phyloP scores from a whole-genome alignment of 2,888 invertebrate species.

The Prosopocoilus inquinatus region DNA sequence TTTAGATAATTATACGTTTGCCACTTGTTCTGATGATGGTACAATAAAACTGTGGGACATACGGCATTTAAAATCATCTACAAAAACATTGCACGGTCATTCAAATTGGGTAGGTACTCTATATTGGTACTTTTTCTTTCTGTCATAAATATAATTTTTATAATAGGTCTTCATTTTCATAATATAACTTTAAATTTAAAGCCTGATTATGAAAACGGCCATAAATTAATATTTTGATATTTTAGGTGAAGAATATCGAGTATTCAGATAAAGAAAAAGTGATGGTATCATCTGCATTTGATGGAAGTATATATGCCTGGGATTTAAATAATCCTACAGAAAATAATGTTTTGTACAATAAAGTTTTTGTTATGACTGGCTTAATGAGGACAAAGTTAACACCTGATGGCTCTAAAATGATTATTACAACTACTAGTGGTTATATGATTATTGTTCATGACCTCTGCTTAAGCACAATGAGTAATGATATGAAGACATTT shows the following conservation, averaged over 20 bases:
- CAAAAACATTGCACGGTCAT: conserved; percentile 79
- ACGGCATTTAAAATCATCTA: conserved; percentile 75
- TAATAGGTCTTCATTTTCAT: too few relatives aligned
- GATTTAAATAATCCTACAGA: conserved; percentile 86
- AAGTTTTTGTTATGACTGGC: conserved; percentile 81
- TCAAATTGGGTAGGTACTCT: conserved; percentile 73
- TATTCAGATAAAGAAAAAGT: conserved; percentile 81
- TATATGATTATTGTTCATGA: conserved; percentile 88
- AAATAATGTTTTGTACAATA: conserved; percentile 71
- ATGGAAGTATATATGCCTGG: conserved; percentile 93
- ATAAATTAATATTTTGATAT: conserved; percentile 3
- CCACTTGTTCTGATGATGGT: conserved; percentile 91
- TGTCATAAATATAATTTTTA: too few relatives aligned
- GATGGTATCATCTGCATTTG: conserved; percentile 88
- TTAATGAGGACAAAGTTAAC: conserved; percentile 85
- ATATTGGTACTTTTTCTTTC: background rate
- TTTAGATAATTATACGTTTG: conserved; percentile 82
- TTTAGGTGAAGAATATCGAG: conserved; percentile 82
- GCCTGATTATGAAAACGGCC: too few relatives aligned
- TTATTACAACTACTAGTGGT: conserved; percentile 88
- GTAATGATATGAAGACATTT: conserved; percentile 79
- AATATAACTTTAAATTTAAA: too few relatives aligned
- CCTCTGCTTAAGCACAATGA: conserved; percentile 75
- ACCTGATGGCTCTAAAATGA: conserved; percentile 82
- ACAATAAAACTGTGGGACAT: conserved; percentile 93